Percentiles rank a stretch among this genome's conserved stretches.
Evolutionary conservation across 2,888 invertebrate species (phyloP).

Genomic region (Argyresthia goedartella): DNA sequence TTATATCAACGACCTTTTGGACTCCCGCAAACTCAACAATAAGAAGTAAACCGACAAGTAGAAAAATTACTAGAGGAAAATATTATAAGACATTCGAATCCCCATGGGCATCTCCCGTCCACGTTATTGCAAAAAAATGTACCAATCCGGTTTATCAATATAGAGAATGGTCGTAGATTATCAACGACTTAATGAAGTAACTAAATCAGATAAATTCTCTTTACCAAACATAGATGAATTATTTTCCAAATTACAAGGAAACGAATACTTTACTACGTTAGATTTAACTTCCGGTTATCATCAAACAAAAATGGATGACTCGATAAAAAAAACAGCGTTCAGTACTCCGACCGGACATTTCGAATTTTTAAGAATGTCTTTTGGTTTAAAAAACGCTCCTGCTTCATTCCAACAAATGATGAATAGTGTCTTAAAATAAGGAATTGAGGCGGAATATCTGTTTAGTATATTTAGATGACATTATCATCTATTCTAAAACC

Average conservation of each 20-base stretch:
- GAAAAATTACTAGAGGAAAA: conserved; percentile 14
- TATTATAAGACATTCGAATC: conserved; percentile 12
- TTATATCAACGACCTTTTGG: conserved; percentile 10
- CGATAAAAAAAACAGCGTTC: conserved; percentile 29
- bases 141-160: conserved; percentile 14
- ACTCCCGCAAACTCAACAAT: conserved; percentile 5
- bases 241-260: conserved; percentile 28
- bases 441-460: conserved; percentile 14
- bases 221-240: conserved; percentile 31
- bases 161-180: conserved; percentile 31
- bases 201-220: conserved; percentile 27
- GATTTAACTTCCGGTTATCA: conserved; percentile 37
- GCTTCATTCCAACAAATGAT: conserved; percentile 25
- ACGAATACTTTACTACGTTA: conserved; percentile 30
- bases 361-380: conserved; percentile 28
- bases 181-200: conserved; percentile 30
- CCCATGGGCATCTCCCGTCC: conserved; percentile 19
- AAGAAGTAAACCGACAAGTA: conserved; percentile 14
- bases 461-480: conserved; percentile 24
- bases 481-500: conserved; percentile 20
- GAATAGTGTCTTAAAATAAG: conserved; percentile 19
- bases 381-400: conserved; percentile 32
- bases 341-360: conserved; percentile 25
- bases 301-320: conserved; percentile 24
- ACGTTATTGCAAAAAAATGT: conserved; percentile 17